A percentile compares a stretch with the other conserved stretches of the same genome.
phyloP scores from a whole-genome alignment of 2,888 invertebrate species.

The Gymnocheta viridis region DNA sequence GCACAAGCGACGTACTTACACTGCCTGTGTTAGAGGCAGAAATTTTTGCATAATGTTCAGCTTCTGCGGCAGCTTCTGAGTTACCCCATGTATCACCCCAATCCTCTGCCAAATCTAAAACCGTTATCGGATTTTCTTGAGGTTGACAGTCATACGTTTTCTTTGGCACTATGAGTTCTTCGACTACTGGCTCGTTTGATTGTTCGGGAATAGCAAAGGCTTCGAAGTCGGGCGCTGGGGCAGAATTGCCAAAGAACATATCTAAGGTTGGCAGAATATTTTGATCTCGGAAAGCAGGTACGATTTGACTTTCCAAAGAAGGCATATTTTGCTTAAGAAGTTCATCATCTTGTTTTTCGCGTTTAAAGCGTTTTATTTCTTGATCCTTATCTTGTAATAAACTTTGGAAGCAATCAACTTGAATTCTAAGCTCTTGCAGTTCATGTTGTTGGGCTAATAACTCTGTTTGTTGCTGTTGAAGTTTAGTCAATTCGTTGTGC shows the following conservation, averaged over 20 bases:
- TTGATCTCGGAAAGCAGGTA: conserved; percentile 58
- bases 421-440: conserved; percentile 23
- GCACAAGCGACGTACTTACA: conserved; percentile 69
- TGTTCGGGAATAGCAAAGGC: conserved; percentile 70
- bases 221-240: conserved; percentile 71
- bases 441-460: conserved; percentile 17
- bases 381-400: conserved; percentile 53
- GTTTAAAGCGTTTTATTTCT: conserved; percentile 54
- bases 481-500: conserved; percentile 20
- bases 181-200: conserved; percentile 76
- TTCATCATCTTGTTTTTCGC: conserved; percentile 65
- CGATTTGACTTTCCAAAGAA: conserved; percentile 73
- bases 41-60: conserved; percentile 78
- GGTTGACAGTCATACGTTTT: conserved; percentile 84
- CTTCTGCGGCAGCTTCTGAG: conserved; percentile 84
- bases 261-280: conserved; percentile 75
- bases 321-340: conserved; percentile 72
- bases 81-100: conserved; percentile 85
- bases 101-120: conserved; percentile 75
- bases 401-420: conserved; percentile 23
- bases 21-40: conserved; percentile 54
- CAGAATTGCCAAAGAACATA: conserved; percentile 78
- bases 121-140: conserved; percentile 46
- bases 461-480: conserved; percentile 24
- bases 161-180: conserved; percentile 83